A percentile compares a stretch with the other conserved stretches of the same genome.
Conservation (phyloP, 1,140 invertebrate genomes). For the Trachelipus rathkii region DNA sequence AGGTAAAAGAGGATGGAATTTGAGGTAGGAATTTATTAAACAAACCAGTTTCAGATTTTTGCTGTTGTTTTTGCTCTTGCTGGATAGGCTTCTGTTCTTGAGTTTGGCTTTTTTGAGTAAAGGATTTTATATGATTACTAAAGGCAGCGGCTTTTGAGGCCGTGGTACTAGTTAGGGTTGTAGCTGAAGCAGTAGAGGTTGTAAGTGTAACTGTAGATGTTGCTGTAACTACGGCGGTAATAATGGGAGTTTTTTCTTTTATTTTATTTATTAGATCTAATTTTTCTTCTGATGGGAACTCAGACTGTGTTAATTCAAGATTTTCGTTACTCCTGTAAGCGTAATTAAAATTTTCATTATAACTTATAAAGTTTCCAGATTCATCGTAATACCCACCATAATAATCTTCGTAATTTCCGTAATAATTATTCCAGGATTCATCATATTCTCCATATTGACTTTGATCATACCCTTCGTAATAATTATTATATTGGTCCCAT, state of each 20-base stretch:
- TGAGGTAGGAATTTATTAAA: slow-evolving; percentile 42
- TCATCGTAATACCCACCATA: slow-evolving; percentile 54
- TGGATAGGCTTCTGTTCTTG: not conserved
- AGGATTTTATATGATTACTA: slow-evolving; percentile 6
- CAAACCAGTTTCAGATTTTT: slow-evolving; percentile 32
- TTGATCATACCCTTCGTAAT: slow-evolving; percentile 8
- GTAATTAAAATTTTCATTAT: slow-evolving; percentile 66
- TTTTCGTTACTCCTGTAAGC: slow-evolving; percentile 63
- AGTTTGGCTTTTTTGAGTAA: not conserved
- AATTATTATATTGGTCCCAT: slow-evolving; percentile 34
- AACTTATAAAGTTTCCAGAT: slow-evolving; percentile 53
- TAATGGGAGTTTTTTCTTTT: slow-evolving; percentile 31
- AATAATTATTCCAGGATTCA: slow-evolving; percentile 45
- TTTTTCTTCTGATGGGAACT: slow-evolving; percentile 27
- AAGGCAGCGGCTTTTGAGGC: slow-evolving; percentile 26
- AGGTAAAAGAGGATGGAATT: slow-evolving; percentile 37
- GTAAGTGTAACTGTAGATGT: slow-evolving; percentile 37
- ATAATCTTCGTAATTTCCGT: slow-evolving; percentile 48
- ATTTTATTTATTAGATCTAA: slow-evolving; percentile 20
- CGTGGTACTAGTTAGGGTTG: slow-evolving; percentile 30
- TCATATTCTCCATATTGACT: slow-evolving; percentile 36
- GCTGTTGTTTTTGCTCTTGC: slow-evolving; percentile 24
- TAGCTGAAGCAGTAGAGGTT: slow-evolving; percentile 35
- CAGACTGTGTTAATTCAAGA: slow-evolving; percentile 45
- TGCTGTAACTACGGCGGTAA: slow-evolving; percentile 35